A percentile compares a stretch with the other conserved stretches of the same genome.
Evolutionary conservation across 2,888 invertebrate genomes (phyloP).

Genomic region (Erebia epiphron): DNA sequence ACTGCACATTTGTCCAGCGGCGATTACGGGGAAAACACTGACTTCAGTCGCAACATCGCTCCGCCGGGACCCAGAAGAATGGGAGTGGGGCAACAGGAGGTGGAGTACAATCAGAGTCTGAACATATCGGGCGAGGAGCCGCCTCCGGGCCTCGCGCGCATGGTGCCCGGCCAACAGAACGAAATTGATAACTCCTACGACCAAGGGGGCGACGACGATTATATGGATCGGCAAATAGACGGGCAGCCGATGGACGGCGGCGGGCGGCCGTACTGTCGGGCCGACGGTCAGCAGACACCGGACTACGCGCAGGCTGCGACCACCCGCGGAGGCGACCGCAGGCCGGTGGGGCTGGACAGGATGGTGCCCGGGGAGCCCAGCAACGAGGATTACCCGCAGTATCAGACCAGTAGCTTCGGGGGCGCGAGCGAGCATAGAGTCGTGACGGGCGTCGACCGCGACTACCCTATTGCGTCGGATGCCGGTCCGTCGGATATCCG

Average conservation of each 20-base stretch:
- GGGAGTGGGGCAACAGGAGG: conserved; percentile 86
- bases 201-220: conserved; percentile 61
- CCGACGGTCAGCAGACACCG: conserved; percentile 70
- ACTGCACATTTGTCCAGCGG: conserved; percentile 88
- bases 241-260: conserved; percentile 67
- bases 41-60: conserved; percentile 79
- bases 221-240: conserved; percentile 72
- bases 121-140: conserved; percentile 74
- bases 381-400: conserved; percentile 70
- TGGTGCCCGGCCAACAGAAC: conserved; percentile 80
- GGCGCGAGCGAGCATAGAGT: conserved; percentile 75
- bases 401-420: conserved; percentile 63
- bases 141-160: conserved; percentile 77
- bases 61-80: conserved; percentile 86
- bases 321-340: conserved; percentile 57
- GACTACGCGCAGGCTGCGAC: conserved; percentile 61
- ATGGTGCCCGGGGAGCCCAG: conserved; percentile 86
- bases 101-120: conserved; percentile 68
- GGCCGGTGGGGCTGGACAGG: conserved; percentile 82
- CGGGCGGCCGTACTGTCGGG: conserved; percentile 67
- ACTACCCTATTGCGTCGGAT: conserved; percentile 57
- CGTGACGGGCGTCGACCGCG: conserved; percentile 82
- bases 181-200: conserved; percentile 65
- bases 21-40: conserved; percentile 74
- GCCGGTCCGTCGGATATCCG: conserved; percentile 63